Evolutionary conservation across 2,113 vertebrate species (phyloP), one percentile per base, ranked within the genome.

Genomic region (Oryzias javanicus): DNA sequence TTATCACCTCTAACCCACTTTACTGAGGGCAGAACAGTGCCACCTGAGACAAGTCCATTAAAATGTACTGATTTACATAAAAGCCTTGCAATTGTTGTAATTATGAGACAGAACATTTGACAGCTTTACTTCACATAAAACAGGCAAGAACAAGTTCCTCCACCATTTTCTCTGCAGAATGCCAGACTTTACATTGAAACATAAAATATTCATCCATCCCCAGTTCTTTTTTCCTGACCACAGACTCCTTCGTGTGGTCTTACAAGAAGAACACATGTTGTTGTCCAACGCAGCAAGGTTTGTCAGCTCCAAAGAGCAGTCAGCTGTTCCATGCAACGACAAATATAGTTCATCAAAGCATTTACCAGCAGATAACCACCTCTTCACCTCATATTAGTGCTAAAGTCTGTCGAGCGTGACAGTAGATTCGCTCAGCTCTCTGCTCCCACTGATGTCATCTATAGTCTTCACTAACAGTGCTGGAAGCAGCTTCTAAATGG

Each of bases 211-310:
- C 3, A 0, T 58, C 40, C 44, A 70, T 56, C 19, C 67, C 44
- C 24, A 49, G 49, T 44, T 12, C 12, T 19, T 42, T 60, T n/a
- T 44, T 42, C 64, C 54, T 57, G 49, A 66, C 52, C 74, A 55
- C 78, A 7, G 69, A 52, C 75, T 72, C 74, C 70, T 60, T 57
- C 56, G 22, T 40, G 45, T 45, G 52, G 48, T 20, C 64, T 64
- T 46, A 47, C 45, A 60, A 64, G 76, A 29, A 42, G 53, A 70
- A 20, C 49, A 22, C n/a, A 27, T n/a, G 29, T 40, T 5, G 29
- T 35, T 20, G 49, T 67, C 73, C 72, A 72, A 71, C 2, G 27
- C 58, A 64, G 62, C 29, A 46, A 65, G 71, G 47, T 45, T 74
- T 69, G 59, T 2, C 76, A 67, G 65, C 49, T 42, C 48, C 48